Evolutionary conservation across 2,797 vertebrate genomes (phyloP), one percentile per base, ranked within the genome.

Genomic region (Garrulus glandarius): DNA sequence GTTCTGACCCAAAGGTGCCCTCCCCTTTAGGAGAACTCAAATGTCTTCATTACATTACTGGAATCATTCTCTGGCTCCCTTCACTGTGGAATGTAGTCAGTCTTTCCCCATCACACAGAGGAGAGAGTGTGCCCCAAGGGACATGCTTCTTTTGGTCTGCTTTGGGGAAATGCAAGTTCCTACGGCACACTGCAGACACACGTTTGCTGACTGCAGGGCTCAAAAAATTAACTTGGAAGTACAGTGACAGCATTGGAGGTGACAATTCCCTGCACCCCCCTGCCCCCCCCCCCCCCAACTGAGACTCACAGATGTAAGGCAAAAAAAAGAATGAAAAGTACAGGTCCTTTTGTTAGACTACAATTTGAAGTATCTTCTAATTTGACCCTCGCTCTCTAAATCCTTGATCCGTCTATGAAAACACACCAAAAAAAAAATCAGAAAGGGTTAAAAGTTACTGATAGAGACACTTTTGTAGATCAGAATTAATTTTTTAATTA

Each of bases 91-190:
- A 47, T 4, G 21, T 7, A 88, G 43, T 63, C 50, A 61, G 15
- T 5, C 32, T 53, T 56, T 86, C 43, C 9, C 36, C 5, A 1
- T 27, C n/a, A 15, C 41, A 34, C 8, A 50, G 11, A 86, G 18
- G 24, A 64, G 11, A 61, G 27, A 83, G 15, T 0, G 0, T 0
- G 7, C 55, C 39, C n/a, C 1, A 1, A 63, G 32, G 41, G 57
- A 72, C 6, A 43, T 9, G 5, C 21, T 69, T 76, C 32, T 44
- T 36, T 69, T 49, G 21, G 18, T 67, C 49, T 55, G 55, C 39
- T 68, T 43, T 27, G 49, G 56, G 44, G 52, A 77, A 76, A 24
- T 16, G 17, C 43, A 43, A 16, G 13, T 20, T 43, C 37, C 22
- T 15, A 8, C 7, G 34, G 46, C n/a, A 57, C 39, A 34, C 15